Percentiles rank a stretch among this genome's conserved stretches.
Conservation (phyloP, 2,888 invertebrate genomes). For the Odontothrips loti region DNA sequence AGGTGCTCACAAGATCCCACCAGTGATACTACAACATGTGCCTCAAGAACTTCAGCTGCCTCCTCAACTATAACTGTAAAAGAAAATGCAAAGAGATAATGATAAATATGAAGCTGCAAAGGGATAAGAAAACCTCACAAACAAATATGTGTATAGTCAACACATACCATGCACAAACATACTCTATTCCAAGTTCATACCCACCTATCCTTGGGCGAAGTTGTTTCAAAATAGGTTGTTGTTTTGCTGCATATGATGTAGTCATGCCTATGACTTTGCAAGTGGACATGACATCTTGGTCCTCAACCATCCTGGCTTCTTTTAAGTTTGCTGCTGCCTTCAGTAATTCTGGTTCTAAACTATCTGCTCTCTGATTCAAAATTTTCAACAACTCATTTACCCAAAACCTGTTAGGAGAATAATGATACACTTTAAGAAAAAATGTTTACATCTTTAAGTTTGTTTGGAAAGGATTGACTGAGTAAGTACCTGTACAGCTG, state of each 20-base stretch:
- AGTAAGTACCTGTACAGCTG: background rate
- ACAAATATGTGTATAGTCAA: no score
- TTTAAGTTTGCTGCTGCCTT: background rate
- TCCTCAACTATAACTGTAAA: conserved; percentile 74
- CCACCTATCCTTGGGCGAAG: conserved; percentile 61
- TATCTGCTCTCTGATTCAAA: background rate
- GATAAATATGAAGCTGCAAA: no score
- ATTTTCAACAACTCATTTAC: background rate
- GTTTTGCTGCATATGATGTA: conserved; percentile 69
- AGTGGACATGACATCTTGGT: conserved; percentile 53
- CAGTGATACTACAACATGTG: conserved; percentile 74
- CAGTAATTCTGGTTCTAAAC: background rate
- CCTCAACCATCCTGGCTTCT: conserved; percentile 54
- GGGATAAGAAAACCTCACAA: conserved; percentile 37
- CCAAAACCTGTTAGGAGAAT: background rate
- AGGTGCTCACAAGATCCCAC: conserved; percentile 71
- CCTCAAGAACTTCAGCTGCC: conserved; percentile 82
- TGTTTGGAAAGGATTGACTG: no score
- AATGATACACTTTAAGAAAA: background rate
- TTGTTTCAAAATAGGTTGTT: conserved; percentile 57
- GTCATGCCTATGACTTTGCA: conserved; percentile 68
- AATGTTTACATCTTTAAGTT: no score
- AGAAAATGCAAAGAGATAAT: no score
- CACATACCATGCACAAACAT: no score
- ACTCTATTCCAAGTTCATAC: conserved; percentile 28